Base-by-base conservation (phyloP, 2,888 invertebrate species). In the Drosophila histrio region DNA sequence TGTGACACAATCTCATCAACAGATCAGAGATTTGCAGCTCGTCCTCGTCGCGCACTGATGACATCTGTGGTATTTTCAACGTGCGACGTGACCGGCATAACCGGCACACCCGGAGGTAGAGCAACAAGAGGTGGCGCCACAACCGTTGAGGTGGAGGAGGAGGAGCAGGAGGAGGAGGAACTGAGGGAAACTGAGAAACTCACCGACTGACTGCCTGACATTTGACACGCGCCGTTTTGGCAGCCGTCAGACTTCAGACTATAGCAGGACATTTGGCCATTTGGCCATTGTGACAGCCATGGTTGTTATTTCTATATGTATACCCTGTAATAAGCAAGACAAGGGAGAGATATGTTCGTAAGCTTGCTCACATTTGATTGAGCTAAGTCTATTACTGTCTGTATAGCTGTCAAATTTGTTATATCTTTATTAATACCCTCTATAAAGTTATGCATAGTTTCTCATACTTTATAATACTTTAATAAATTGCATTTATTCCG, bases 11-110 rank as follows among this genome's bases (percentile, higher is more conserved):
- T 88, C 85, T 88, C 85, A 87, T 86, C 88, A 86, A 87, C 85
- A 85, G 88, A 88, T 88, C 87, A 85, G 80, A 88, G 84, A 85
- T 85, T 85, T 88, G 81, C 77, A 74, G 81, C 77, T 75, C 75
- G 74, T 72, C 68, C 78, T 87, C 74, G 87, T 84, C 79, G 85
- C 87, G 84, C 84, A 71, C 84, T 87, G 86, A 85, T 86, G 89
- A 86, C 86, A 86, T 86, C 89, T 86, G 85, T 87, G 89, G 88
- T 80, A 87, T 89, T 87, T 86, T 88, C 78, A 85, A 87, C 89
- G 87, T 89, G 83, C 82, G 87, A 86, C 86, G 86, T 86, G 86
- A 86, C 86, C 89, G 85, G 86, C 88, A 86, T 88, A 88, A 75
- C 77, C 69, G 70, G 65, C 60, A 19, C 6, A 38, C 36, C n/a